phyloP scores from a whole-genome alignment of 1,140 invertebrate species.

The Calliopsis andreniformis region DNA sequence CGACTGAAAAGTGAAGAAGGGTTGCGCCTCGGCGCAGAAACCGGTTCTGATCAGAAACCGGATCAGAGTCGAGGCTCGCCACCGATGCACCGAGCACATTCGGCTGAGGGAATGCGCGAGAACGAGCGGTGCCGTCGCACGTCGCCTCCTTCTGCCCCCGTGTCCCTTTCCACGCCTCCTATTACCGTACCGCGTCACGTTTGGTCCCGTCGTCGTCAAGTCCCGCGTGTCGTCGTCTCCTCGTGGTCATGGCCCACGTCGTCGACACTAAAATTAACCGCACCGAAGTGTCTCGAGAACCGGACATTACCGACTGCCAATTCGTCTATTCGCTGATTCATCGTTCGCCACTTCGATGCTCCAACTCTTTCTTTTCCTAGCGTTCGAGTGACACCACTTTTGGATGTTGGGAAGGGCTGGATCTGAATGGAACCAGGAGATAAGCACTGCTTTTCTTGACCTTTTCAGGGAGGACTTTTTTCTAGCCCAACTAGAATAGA shows the following conservation, averaged over 20 bases:
- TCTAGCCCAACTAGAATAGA: too few relatives aligned
- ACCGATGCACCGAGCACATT: conserved; percentile 3
- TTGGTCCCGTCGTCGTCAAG: background rate
- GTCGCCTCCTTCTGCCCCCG: background rate
- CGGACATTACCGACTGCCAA: background rate
- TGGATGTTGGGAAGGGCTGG: too few relatives aligned
- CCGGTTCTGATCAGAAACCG: too few relatives aligned
- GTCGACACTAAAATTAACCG: conserved; percentile 42
- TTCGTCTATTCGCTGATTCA: background rate
- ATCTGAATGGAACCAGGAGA: too few relatives aligned
- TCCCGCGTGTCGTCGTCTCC: background rate
- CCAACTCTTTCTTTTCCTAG: background rate
- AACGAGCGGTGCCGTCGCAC: too few relatives aligned
- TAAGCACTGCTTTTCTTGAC: too few relatives aligned
- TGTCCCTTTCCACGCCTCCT: background rate
- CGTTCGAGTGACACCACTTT: too few relatives aligned
- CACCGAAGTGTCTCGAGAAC: background rate
- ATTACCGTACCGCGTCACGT: conserved; percentile 4
- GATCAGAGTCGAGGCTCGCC: background rate
- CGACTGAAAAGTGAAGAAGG: background rate
- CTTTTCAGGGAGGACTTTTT: too few relatives aligned
- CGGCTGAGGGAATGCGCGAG: conserved; percentile 10
- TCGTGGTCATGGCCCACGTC: conserved; percentile 18
- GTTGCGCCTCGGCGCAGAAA: background rate
- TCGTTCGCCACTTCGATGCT: background rate